Evolutionary conservation across 2,113 vertebrate species (phyloP), one percentile per base, ranked within the genome.

Genomic region (Benitochromis conjunctus): DNA sequence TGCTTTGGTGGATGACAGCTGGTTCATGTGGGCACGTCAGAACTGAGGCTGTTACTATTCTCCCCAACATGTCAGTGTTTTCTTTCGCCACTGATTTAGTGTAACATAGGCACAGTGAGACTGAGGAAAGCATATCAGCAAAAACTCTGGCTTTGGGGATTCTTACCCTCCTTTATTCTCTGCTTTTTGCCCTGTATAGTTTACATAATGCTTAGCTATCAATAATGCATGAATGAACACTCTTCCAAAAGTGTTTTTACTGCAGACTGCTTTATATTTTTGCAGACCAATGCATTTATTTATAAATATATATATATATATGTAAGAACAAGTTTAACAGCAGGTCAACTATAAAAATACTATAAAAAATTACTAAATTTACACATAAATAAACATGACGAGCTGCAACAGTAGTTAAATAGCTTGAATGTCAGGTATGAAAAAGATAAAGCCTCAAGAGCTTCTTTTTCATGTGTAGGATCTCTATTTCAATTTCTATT

Each of bases 191-290:
- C 62, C 64, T 76, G 13, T 66, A 64, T 77, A 66, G 13, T 31
- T n/a, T 38, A 38, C 24, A 9, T 36, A 53, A 31, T 76, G 51
- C 19, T 84, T 86, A 69, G 56, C 76, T 34, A 81, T 93, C 18
- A 91, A 92, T 93, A 86, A 91, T 92, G 58, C 76, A 91, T 64
- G 21, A 53, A 83, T 38, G 29, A 86, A 74, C 66, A 74, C 46
- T 29, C 43, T 84, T 88, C 79, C 3, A 76, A 66, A 87, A 71
- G 24, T 46, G 62, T 56, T 87, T 90, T 92, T 58, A 81, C 57
- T 53, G 66, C 38, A 6, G 51, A 54, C 36, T 53, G 54, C 77
- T 64, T 81, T 64, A 31, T 66, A 24, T 88, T 88, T 87, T 36
- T 51, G 24, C 64, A 9, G 21, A 54, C n/a, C 31, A 60, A 86